Percentiles rank a stretch among this genome's conserved stretches.
These are phyloP conservation scores for Eupithecia subumbrata DNA, from an alignment of 2,888 invertebrate genomes.

Conservation along the genomic window DNA sequence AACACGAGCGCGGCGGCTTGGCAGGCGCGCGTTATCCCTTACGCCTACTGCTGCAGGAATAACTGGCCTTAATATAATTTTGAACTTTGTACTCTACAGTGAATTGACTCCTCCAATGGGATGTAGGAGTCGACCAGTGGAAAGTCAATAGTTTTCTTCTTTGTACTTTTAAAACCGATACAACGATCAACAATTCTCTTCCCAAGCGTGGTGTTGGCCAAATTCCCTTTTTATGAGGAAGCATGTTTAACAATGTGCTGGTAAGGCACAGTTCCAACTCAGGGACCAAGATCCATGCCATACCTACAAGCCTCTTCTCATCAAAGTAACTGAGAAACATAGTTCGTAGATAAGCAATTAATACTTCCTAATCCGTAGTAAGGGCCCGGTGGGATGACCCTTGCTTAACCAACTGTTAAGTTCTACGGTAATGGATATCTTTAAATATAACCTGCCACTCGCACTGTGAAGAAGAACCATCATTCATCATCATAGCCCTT, in stretches of 20 bases:
- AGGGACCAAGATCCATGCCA: background rate
- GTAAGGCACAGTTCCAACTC: background rate
- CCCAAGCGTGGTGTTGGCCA: background rate
- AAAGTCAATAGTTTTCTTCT: too few relatives aligned
- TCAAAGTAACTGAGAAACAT: slow-evolving; percentile 47
- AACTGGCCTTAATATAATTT: too few relatives aligned
- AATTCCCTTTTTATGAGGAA: background rate
- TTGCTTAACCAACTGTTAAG: slow-evolving; percentile 65
- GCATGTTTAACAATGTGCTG: too few relatives aligned
- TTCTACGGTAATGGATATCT: slow-evolving; percentile 52
- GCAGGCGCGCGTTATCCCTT: too few relatives aligned
- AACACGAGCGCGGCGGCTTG: too few relatives aligned
- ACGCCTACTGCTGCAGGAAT: too few relatives aligned
- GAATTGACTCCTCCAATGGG: too few relatives aligned
- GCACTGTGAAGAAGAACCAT: slow-evolving; percentile 22
- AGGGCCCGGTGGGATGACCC: slow-evolving; percentile 73
- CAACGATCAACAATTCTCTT: background rate
- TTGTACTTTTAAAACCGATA: too few relatives aligned
- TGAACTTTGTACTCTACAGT: too few relatives aligned
- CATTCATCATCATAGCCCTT: too few relatives aligned
- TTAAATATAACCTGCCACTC: slow-evolving; percentile 35
- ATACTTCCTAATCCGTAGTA: slow-evolving; percentile 58
- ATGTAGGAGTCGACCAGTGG: too few relatives aligned
- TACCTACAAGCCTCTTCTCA: slow-evolving; percentile 19
- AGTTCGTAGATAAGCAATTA: slow-evolving; percentile 59